Evolutionary conservation across 2,888 invertebrate genomes (phyloP), one percentile per base, ranked within the genome.

Genomic region (Dasysyrphus tricinctus): DNA sequence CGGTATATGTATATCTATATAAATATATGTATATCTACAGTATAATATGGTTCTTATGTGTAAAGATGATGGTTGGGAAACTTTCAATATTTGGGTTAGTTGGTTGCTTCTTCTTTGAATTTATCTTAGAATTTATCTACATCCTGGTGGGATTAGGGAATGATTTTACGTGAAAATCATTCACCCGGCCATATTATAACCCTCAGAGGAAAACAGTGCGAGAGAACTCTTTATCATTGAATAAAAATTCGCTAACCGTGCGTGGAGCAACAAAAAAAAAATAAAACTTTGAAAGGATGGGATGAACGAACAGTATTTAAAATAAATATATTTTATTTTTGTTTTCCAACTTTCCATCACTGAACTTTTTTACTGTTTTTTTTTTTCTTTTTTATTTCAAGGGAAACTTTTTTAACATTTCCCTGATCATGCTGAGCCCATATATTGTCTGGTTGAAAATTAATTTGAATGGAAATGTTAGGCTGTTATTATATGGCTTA

Each of bases 41-140:
- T 24, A 24, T 24, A 24, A 24, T 24, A 24, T 49, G 19, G 49
- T 7, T 14, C 8, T 9, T 56, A 8, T 61, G 2, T 47, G 59
- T 44, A 37, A 61, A 29, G 79, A 59, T 79, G 63, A 74, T 76
- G 83, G 80, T 42, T 80, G 49, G 49, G n/a, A 75, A 78, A 75
- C 54, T 82, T 82, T 57, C 75, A 79, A 75, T 79, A 86, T 75
- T 86, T 86, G 54, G 86, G 74, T 81, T 75, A 70, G 80, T 56
- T 77, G 56, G 76, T 63, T 73, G 56, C 24, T 59, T 63, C 73
- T 51, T 61, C 16, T 70, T 54, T 7, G 24, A 70, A 70, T 51
- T 70, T 82, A 73, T 56, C 56, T 70, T 6, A n/a, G 29, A 70
- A 56, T 54, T 70, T 83, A 69, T 83, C 54, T 75, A 75, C 67